A percentile compares a stretch with the other conserved stretches of the same genome.
phyloP scores from a whole-genome alignment of 2,888 invertebrate genomes.

The Tipula helvola region DNA sequence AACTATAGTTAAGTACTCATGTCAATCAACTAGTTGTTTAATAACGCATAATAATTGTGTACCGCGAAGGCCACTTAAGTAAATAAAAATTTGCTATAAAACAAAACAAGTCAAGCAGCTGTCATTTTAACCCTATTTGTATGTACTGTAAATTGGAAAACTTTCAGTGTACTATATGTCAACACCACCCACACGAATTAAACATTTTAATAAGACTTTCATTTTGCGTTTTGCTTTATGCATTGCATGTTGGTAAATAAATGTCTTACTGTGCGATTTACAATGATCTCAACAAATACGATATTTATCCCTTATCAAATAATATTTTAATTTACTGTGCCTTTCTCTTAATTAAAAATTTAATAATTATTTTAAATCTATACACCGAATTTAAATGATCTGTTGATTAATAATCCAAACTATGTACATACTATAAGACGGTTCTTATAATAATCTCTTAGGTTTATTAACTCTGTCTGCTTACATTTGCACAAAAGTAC shows the following conservation, averaged over 20 bases:
- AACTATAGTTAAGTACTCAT: background rate
- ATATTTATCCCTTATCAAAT: background rate
- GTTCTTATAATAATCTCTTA: background rate
- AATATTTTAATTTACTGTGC: background rate
- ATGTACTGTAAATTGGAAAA: background rate
- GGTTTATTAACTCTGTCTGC: background rate
- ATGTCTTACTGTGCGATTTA: background rate
- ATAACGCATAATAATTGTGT: background rate
- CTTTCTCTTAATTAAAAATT: background rate
- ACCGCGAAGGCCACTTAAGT: background rate
- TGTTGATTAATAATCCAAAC: background rate
- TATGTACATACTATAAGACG: background rate
- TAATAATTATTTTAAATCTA: background rate
- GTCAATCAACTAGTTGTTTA: background rate
- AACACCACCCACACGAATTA: background rate
- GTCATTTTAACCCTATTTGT: background rate
- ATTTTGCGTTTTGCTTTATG: background rate
- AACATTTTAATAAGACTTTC: background rate
- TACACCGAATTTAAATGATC: background rate
- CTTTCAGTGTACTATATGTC: background rate
- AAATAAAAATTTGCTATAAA: background rate
- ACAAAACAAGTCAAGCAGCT: background rate
- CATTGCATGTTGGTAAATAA: background rate
- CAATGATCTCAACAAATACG: background rate
- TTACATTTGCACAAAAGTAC: background rate